These are phyloP conservation scores for Engraulis encrasicolus DNA, from an alignment of 2,113 vertebrate genomes.

Conservation along the genomic window DNA sequence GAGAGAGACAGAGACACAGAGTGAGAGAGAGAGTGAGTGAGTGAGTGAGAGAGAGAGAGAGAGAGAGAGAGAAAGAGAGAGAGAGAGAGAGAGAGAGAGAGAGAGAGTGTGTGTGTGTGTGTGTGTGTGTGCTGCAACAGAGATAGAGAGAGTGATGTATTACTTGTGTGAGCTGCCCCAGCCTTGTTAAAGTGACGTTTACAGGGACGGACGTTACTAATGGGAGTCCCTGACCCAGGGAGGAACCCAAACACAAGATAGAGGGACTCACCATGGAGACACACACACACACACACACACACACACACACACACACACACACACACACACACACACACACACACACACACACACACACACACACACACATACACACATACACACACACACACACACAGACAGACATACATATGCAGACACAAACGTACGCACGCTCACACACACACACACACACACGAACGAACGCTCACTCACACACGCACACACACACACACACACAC, in stretches of 20 bases:
- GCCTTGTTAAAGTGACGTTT: neutral
- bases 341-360: neutral
- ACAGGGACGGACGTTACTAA: neutral
- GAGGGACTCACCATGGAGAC: neutral
- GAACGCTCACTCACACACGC: no score
- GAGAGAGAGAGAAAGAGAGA: no score
- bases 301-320: neutral
- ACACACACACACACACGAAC: no score
- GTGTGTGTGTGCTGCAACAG: no score
- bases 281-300: neutral
- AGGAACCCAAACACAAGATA: neutral
- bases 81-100: no score
- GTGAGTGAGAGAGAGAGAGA: no score
- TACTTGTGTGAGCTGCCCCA: no score
- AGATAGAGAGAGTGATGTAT: no score
- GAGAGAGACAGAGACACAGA: no score
- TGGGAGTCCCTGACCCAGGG: neutral
- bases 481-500: neutral
- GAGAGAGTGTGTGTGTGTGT: no score
- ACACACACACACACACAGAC: neutral
- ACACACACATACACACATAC: no score
- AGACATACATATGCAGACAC: neutral
- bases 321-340: neutral
- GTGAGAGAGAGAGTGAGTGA: no score
- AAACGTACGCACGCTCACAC: neutral